Base-by-base conservation (phyloP, 2,113 vertebrate genomes). In the Chaetops frenatus region DNA sequence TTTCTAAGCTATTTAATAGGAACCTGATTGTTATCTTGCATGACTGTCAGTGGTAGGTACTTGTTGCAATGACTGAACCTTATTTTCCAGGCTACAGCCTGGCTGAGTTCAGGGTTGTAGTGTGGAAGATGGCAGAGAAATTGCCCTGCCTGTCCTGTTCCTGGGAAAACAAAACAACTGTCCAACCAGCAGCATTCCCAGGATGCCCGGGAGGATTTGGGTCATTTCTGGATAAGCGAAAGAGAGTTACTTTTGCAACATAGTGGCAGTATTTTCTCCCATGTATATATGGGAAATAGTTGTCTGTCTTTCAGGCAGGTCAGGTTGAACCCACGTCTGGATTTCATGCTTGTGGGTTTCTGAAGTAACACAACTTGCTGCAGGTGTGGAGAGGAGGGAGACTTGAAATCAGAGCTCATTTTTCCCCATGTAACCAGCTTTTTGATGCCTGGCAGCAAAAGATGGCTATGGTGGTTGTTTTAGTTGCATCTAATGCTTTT, bases 271-370 rank as follows among this genome's bases (percentile, higher is more conserved):
- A 0, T 91, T 62, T 87, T 6, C 20, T 20, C 27, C 31, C 4
- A 0, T 17, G 53, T 14, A 2, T 58, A 1, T 15, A 1, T 21
- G 29, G 47, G 16, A 51, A 36, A 6, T 27, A 8, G 11, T 8
- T 2, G 2, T 53, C 6, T 22, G 0, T 48, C 7, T 60, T 81
- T 50, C 23, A 27, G 50, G 25, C 50, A 45, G 31, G 24, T 31
- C 33, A 17, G 1, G 27, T 70, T 13, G 53, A 70, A 79, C 7
- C 56, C 4, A 3, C 3, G 1, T 29, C 50, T 7, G 2, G 20
- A 6, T 51, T 71, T 57, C 5, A 3, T 10, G 3, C 42, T 23
- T 51, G 13, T 19, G 38, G 11, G 3, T 51, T 25, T 76, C 22
- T 67, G 44, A 33, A 65, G 65, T 50, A 74, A 23, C 42, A 29